Percentiles rank a stretch among this genome's conserved stretches.
Conservation (phyloP, 2,888 invertebrate genomes). For the Eupithecia subfuscata region DNA sequence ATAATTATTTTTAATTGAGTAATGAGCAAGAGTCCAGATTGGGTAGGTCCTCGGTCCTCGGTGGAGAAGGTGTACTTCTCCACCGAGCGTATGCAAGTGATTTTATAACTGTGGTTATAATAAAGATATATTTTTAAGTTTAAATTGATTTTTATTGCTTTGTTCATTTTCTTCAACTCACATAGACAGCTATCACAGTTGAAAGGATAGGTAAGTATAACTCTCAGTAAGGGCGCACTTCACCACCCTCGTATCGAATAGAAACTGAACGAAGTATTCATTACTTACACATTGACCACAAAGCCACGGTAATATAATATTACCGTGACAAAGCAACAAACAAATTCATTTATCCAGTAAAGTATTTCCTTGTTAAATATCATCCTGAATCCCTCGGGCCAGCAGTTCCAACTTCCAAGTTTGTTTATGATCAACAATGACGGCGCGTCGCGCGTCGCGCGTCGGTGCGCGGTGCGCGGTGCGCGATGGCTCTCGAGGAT, state of each 20-base stretch:
- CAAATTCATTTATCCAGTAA: neutral
- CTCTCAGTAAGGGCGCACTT: no score
- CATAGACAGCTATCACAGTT: neutral
- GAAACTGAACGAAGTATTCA: neutral
- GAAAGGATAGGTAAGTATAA: neutral
- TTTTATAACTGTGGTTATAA: constrained; percentile 31
- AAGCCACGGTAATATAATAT: no score
- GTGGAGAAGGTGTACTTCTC: constrained; percentile 19
- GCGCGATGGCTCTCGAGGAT: constrained; percentile 9
- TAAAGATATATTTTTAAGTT: constrained; percentile 33
- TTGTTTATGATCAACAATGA: constrained; percentile 27
- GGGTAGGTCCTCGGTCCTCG: constrained; percentile 1
- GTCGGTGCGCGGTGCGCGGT: constrained; percentile 8
- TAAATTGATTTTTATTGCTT: constrained; percentile 1
- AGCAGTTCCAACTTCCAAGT: constrained; percentile 6
- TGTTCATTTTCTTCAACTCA: neutral
- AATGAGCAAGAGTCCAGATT: constrained; percentile 12
- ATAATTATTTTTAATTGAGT: neutral
- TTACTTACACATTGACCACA: neutral
- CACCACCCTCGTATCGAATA: no score
- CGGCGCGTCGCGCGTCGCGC: no score
- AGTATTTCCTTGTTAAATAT: constrained; percentile 1
- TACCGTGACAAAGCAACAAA: no score
- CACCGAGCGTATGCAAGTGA: constrained; percentile 20
- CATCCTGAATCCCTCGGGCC: neutral